Conservation (phyloP, 2,113 vertebrate species). For the Columbina picui region DNA sequence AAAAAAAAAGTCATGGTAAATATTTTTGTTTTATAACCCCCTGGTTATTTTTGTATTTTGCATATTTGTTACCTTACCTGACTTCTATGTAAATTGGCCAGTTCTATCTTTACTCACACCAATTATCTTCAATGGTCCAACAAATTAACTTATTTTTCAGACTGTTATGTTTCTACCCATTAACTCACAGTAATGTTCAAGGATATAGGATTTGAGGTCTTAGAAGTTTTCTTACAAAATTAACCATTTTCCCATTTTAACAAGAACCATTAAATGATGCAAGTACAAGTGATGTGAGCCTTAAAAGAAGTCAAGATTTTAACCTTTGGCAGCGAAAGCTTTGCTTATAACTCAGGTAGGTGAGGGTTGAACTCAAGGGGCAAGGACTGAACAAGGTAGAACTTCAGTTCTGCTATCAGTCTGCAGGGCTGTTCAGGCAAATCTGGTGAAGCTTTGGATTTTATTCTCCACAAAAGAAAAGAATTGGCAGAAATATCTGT, state of each 20-base stretch:
- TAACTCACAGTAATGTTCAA: not conserved
- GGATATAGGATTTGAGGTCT: not conserved
- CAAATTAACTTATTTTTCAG: not conserved
- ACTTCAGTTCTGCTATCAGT: not conserved
- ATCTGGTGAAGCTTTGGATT: not conserved
- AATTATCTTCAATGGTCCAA: not conserved
- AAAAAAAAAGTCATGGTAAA: constrained; percentile 17
- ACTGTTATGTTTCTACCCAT: not conserved
- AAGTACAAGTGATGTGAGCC: not conserved
- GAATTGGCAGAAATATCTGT: not conserved
- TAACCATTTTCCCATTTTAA: not conserved
- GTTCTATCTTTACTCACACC: not conserved
- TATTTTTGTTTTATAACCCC: constrained; percentile 30
- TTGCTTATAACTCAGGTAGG: not conserved
- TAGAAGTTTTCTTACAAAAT: not conserved
- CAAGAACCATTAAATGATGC: not conserved
- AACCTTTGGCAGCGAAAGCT: not conserved
- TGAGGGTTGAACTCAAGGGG: too few species aligned
- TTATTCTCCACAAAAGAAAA: not conserved
- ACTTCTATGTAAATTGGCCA: not conserved
- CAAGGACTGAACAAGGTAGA: not conserved
- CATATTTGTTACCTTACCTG: not conserved
- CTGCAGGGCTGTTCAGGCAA: not conserved
- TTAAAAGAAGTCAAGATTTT: not conserved
- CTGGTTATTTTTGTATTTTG: constrained; percentile 7